These are phyloP conservation scores for Merluccius polli DNA, from an alignment of 2,797 vertebrate genomes.

Conservation along the genomic window DNA sequence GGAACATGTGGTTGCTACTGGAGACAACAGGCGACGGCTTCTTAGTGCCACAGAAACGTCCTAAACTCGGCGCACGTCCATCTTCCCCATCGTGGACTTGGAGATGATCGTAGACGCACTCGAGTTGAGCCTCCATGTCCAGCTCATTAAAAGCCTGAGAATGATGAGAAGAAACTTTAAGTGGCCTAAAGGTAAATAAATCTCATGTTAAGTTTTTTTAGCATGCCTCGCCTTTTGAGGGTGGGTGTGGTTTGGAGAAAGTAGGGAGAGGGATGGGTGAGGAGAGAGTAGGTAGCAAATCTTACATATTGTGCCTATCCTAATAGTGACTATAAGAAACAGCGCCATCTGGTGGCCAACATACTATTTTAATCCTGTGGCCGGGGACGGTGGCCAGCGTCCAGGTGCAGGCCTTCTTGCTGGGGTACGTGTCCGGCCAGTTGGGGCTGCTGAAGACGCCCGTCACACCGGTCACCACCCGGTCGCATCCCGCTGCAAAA, in stretches of 20 bases:
- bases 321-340: background rate
- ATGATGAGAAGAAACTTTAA: no score
- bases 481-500: slow-evolving; percentile 86
- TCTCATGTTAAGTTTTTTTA: background rate
- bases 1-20: slow-evolving; percentile 80
- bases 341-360: slow-evolving; percentile 16
- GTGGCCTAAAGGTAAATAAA: background rate
- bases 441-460: slow-evolving; percentile 92
- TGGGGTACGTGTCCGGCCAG: slow-evolving; percentile 95
- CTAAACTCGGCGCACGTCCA: slow-evolving; percentile 72
- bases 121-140: slow-evolving; percentile 91
- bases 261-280: no score
- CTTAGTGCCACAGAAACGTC: slow-evolving; percentile 87
- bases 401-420: slow-evolving; percentile 95
- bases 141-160: slow-evolving; percentile 85
- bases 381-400: slow-evolving; percentile 84
- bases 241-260: background rate
- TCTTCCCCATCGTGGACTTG: slow-evolving; percentile 86
- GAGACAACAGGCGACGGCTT: slow-evolving; percentile 83
- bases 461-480: slow-evolving; percentile 77
- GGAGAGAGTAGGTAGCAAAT: no score
- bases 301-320: no score
- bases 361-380: slow-evolving; percentile 90
- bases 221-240: background rate
- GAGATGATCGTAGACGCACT: slow-evolving; percentile 92